These are phyloP conservation scores for Nebria ingens DNA, from an alignment of 1,140 invertebrate species.

Conservation along the genomic window DNA sequence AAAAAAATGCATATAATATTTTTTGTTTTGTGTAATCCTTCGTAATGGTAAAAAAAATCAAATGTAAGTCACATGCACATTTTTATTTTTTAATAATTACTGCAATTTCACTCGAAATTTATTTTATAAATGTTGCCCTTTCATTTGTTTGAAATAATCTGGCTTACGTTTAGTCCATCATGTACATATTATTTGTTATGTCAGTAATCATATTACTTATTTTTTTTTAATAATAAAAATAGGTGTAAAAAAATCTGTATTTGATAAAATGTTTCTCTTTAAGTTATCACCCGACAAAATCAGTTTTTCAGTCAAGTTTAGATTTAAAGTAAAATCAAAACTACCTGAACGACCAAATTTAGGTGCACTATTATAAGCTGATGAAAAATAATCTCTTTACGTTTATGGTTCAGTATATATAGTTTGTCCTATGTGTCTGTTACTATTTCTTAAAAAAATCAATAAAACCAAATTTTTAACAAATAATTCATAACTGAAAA, in stretches of 20 bases:
- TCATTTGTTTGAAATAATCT: too few relatives aligned
- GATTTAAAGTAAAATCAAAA: neutral
- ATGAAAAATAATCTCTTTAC: neutral
- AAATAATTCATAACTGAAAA: neutral
- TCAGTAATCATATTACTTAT: too few relatives aligned
- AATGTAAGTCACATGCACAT: too few relatives aligned
- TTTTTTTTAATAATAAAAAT: neutral
- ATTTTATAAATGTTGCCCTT: too few relatives aligned
- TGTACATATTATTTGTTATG: too few relatives aligned
- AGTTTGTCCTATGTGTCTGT: neutral
- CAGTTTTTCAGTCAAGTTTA: neutral
- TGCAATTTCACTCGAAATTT: too few relatives aligned
- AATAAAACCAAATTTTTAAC: neutral
- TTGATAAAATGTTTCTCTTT: neutral
- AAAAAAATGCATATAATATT: too few relatives aligned
- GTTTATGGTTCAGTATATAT: neutral
- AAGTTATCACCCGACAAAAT: neutral
- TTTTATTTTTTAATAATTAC: too few relatives aligned
- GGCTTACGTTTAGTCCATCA: too few relatives aligned
- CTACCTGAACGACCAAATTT: neutral
- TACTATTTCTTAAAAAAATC: neutral
- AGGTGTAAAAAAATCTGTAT: neutral
- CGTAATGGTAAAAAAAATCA: too few relatives aligned
- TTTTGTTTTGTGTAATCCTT: too few relatives aligned
- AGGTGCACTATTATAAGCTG: neutral